A percentile compares a stretch with the other conserved stretches of the same genome.
These are phyloP conservation scores for Elysia crispata DNA, from an alignment of 2,888 invertebrate genomes.

Conservation along the genomic window DNA sequence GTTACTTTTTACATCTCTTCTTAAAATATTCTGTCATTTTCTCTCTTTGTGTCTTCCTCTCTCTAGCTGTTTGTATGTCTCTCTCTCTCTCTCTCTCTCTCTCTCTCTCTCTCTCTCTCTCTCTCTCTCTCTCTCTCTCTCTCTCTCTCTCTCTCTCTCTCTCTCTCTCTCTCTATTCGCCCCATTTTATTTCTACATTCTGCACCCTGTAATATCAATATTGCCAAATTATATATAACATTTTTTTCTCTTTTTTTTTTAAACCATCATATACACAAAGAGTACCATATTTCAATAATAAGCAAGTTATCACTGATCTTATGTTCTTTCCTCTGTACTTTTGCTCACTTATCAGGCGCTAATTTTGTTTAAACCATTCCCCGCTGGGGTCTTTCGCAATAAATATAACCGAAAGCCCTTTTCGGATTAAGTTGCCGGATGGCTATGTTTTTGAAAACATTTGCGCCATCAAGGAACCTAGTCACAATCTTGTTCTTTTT, in stretches of 20 bases:
- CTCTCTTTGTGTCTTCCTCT: not conserved
- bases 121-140: not conserved
- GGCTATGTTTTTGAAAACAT: no score
- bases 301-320: no score
- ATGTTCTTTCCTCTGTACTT: no score
- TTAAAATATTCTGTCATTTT: no score
- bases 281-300: no score
- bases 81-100: not conserved
- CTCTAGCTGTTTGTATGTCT: constrained; percentile 6
- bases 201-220: not conserved
- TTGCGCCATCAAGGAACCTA: no score
- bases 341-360: no score
- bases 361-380: no score
- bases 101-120: constrained; percentile 1
- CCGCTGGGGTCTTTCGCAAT: not conserved
- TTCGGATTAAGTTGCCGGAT: no score
- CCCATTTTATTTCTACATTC: not conserved
- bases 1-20: no score
- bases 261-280: no score
- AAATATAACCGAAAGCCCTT: not conserved
- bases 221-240: not conserved
- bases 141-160: not conserved
- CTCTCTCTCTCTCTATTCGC: not conserved
- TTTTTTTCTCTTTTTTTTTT: not conserved
- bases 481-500: no score